These are phyloP conservation scores for Pelusios castaneus DNA, from an alignment of 2,113 vertebrate species.

Conservation along the genomic window DNA sequence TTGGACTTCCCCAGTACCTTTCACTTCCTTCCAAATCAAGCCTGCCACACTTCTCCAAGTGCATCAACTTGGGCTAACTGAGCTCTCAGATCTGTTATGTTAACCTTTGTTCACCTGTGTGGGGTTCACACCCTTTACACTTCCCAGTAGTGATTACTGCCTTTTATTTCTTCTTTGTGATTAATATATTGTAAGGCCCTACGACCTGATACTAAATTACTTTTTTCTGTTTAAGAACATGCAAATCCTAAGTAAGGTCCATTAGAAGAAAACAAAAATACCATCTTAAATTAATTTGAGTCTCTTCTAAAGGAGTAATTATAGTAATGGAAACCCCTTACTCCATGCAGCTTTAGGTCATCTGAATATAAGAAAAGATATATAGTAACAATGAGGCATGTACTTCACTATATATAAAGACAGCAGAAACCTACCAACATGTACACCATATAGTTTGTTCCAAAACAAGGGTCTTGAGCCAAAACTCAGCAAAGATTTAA, in stretches of 20 bases:
- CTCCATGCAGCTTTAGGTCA: neutral
- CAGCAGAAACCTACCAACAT: neutral
- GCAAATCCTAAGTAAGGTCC: neutral
- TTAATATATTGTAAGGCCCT: neutral
- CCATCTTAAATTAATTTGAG: neutral
- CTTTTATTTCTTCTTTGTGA: neutral
- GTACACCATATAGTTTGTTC: accelerated
- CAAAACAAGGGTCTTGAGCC: accelerated
- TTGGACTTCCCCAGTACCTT: neutral
- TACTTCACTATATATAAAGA: accelerated
- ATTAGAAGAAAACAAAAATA: neutral
- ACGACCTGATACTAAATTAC: neutral
- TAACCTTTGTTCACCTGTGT: neutral
- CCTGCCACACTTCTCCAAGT: neutral
- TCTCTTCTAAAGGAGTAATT: neutral
- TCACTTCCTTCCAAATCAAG: neutral
- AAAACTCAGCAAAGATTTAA: neutral
- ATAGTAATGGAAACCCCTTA: neutral
- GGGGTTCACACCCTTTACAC: neutral
- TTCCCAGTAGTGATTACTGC: accelerated
- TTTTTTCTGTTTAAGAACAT: neutral
- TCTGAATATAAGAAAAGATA: neutral
- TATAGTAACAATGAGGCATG: neutral
- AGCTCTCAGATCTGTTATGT: neutral
- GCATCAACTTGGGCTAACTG: neutral